These are phyloP conservation scores for Chaetodon trifasciatus DNA, from an alignment of 2,797 vertebrate species.

Conservation along the genomic window DNA sequence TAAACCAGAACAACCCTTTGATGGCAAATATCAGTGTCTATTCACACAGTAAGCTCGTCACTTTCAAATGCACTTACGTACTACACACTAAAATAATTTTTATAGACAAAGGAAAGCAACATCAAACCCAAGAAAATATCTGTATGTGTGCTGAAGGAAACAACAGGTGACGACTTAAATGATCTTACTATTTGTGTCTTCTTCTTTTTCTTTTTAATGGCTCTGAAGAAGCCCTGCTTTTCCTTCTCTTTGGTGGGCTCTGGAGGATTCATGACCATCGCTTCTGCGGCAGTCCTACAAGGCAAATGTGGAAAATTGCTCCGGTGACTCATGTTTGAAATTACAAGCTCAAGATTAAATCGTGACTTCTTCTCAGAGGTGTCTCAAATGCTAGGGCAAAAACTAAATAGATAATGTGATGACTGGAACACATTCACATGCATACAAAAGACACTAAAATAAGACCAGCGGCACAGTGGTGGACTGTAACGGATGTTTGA, in stretches of 20 bases:
- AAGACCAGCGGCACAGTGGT: neutral
- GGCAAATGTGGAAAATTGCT: slow-evolving; percentile 29
- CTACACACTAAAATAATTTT: neutral
- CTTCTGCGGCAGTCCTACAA: slow-evolving; percentile 93
- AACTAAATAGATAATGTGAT: slow-evolving; percentile 1
- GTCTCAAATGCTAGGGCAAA: neutral
- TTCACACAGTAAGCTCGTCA: neutral
- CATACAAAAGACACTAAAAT: neutral
- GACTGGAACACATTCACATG: neutral
- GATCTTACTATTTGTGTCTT: slow-evolving; percentile 96
- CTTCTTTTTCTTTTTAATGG: slow-evolving; percentile 99
- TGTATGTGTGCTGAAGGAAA: slow-evolving; percentile 6
- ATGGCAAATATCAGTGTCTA: slow-evolving; percentile 13
- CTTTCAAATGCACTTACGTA: neutral
- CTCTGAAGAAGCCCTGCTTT: slow-evolving; percentile 98
- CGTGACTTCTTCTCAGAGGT: neutral
- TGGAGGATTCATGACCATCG: slow-evolving; percentile 93
- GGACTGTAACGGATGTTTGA: neutral
- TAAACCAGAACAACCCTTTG: slow-evolving; percentile 14
- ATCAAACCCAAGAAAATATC: neutral
- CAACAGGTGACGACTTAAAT: neutral
- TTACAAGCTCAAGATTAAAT: slow-evolving; percentile 23
- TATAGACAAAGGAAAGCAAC: neutral
- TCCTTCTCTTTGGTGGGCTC: slow-evolving; percentile 97
- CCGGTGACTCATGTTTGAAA: slow-evolving; percentile 27